phyloP scores from a whole-genome alignment of 2,113 vertebrate genomes.

The Mungos mungo region DNA sequence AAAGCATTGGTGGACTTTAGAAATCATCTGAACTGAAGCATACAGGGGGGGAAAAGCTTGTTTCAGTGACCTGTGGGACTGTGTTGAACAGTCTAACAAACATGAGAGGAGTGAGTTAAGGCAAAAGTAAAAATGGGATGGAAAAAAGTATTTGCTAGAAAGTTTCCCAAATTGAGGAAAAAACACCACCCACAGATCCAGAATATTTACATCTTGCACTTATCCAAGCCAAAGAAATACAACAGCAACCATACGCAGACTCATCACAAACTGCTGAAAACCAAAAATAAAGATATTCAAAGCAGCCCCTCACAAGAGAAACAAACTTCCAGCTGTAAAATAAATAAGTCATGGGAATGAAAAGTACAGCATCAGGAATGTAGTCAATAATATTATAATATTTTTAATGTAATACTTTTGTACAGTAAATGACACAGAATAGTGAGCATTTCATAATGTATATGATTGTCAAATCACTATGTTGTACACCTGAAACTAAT shows the following conservation, averaged over 20 bases:
- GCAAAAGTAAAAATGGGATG: background rate
- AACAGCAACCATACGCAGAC: background rate
- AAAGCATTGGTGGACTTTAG: background rate
- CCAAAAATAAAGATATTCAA: background rate
- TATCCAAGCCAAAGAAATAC: constrained; percentile 3
- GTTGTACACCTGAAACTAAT: background rate
- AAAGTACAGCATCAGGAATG: background rate
- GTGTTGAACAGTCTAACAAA: background rate
- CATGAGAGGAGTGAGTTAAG: background rate
- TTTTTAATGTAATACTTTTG: background rate
- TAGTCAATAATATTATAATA: background rate
- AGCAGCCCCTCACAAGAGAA: background rate
- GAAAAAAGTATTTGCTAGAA: background rate
- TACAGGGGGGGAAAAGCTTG: background rate
- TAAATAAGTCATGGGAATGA: background rate
- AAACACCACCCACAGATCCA: background rate
- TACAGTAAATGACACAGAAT: background rate
- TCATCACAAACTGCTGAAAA: background rate
- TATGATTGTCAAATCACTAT: background rate
- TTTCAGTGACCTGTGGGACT: background rate
- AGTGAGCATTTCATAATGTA: background rate
- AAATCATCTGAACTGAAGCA: constrained; percentile 19
- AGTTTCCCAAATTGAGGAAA: background rate
- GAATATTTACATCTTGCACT: background rate
- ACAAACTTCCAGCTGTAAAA: background rate